Percentiles rank a stretch among this genome's conserved stretches.
Conservation (phyloP, 92 coral and sea anemone genomes). For the Blastomussa wellsi region DNA sequence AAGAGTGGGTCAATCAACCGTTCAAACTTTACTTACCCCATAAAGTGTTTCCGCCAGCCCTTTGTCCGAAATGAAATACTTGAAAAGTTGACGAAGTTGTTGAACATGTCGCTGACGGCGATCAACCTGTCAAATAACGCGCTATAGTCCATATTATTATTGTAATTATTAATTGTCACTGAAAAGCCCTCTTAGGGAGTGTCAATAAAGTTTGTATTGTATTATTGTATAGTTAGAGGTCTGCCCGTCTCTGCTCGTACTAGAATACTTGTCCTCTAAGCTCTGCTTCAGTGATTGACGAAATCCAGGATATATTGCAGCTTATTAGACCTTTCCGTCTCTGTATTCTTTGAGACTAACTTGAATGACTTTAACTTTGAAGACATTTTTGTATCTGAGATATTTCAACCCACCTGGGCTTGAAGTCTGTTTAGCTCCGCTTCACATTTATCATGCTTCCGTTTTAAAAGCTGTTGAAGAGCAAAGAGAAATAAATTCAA, state of each 20-base stretch:
- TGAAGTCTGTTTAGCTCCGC: slow-evolving; percentile 40
- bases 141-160: too few relatives aligned
- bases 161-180: too few relatives aligned
- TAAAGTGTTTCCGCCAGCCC: slow-evolving; percentile 40
- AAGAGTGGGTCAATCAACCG: not conserved
- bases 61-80: slow-evolving; percentile 38
- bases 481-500: not conserved
- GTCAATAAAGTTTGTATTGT: too few relatives aligned
- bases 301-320: not conserved
- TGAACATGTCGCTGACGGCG: slow-evolving; percentile 51
- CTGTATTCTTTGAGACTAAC: not conserved
- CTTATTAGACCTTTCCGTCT: not conserved
- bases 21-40: slow-evolving; percentile 24
- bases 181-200: too few relatives aligned
- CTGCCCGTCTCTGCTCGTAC: too few relatives aligned
- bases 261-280: not conserved
- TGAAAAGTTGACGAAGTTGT: slow-evolving; percentile 47
- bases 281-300: not conserved
- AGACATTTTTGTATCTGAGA: not conserved
- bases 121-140: slow-evolving; percentile 31
- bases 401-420: slow-evolving; percentile 12
- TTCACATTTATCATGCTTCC: slow-evolving; percentile 49
- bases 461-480: slow-evolving; percentile 29
- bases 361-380: not conserved
- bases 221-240: too few relatives aligned